Evolutionary conservation across 1,140 invertebrate genomes (phyloP).

Genomic region (Acyrthosiphon pisum): DNA sequence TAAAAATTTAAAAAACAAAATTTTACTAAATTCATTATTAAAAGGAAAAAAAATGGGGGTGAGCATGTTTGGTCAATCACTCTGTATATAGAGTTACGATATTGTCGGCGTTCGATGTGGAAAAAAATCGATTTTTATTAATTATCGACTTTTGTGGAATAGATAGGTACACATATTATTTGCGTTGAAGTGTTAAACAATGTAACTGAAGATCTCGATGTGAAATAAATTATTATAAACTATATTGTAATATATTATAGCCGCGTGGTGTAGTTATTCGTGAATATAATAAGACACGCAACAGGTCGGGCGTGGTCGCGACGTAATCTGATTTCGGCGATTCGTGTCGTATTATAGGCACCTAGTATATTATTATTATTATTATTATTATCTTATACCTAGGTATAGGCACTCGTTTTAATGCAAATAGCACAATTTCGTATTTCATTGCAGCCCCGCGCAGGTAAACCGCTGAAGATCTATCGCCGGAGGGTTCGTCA

Average conservation of each 20-base stretch:
- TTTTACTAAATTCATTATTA: no score
- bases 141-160: no score
- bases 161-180: background rate
- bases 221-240: background rate
- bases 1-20: no score
- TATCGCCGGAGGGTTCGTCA: background rate
- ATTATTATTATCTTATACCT: no score
- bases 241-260: background rate
- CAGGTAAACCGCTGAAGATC: background rate
- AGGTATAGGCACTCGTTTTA: background rate
- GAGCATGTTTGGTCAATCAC: no score
- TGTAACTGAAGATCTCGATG: background rate
- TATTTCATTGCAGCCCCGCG: background rate
- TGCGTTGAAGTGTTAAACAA: background rate
- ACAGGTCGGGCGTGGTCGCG: background rate
- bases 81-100: no score
- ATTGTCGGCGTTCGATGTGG: background rate
- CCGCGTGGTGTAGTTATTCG: no score
- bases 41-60: no score
- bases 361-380: background rate
- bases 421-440: background rate
- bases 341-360: background rate
- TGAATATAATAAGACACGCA: background rate
- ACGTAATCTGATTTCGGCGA: background rate
- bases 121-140: no score